These are phyloP conservation scores for Pogonomyrmex californicus DNA, from an alignment of 1,140 invertebrate species.

Conservation along the genomic window DNA sequence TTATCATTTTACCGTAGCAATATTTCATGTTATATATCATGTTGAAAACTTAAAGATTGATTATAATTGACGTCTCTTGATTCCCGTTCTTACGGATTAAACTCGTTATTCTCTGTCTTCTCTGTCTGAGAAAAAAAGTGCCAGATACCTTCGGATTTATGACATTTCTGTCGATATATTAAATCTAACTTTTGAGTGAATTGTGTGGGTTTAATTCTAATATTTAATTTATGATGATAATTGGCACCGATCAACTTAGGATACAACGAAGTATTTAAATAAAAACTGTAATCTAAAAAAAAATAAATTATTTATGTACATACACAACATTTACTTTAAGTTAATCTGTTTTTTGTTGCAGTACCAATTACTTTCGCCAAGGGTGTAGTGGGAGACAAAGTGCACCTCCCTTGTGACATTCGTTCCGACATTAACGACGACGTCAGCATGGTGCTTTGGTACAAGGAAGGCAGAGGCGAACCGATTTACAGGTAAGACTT, in stretches of 20 bases:
- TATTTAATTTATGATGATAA: background rate
- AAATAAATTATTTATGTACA: too few species aligned
- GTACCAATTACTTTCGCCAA: constrained; percentile 84
- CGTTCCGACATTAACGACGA: constrained; percentile 85
- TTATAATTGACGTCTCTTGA: background rate
- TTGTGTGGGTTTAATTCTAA: background rate
- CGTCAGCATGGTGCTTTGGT: constrained; percentile 89
- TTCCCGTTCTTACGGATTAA: background rate
- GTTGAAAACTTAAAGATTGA: constrained; percentile 10
- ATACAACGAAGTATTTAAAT: background rate
- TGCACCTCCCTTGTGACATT: constrained; percentile 88
- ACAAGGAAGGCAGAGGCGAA: constrained; percentile 87
- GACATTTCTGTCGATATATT: background rate
- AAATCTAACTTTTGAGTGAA: background rate
- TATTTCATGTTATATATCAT: background rate
- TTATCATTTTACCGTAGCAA: constrained; percentile 6
- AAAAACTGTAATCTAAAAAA: background rate
- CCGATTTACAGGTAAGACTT: constrained; percentile 88
- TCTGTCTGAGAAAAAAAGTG: too few species aligned
- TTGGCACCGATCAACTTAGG: background rate
- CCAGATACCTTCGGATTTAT: background rate
- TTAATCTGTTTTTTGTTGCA: constrained; percentile 76
- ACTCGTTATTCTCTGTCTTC: background rate
- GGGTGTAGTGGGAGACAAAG: constrained; percentile 86
- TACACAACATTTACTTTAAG: background rate